A percentile compares a stretch with the other conserved stretches of the same genome.
These are phyloP conservation scores for Tinamus major DNA, from an alignment of 2,797 vertebrate genomes.

Conservation along the genomic window DNA sequence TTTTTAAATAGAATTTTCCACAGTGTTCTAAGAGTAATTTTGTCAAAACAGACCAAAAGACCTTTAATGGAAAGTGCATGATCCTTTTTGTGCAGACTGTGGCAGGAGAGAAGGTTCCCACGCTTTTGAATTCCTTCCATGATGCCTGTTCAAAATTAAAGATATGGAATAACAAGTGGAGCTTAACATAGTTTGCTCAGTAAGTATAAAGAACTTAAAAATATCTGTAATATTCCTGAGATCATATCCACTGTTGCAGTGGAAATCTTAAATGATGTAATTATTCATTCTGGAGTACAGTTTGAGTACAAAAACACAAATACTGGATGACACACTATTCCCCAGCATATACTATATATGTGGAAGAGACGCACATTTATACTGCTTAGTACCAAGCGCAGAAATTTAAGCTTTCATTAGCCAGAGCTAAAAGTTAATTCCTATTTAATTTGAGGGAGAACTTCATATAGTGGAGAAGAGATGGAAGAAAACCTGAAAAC, in stretches of 20 bases:
- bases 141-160: not conserved
- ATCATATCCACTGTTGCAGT: not conserved
- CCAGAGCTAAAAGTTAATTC: not conserved
- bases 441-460: not conserved
- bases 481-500: not conserved
- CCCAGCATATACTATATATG: rapidly evolving
- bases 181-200: not conserved
- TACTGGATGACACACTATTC: not conserved
- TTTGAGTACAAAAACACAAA: not conserved
- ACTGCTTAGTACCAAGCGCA: not conserved
- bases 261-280: not conserved
- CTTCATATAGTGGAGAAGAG: not conserved
- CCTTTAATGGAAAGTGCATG: not conserved
- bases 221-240: not conserved
- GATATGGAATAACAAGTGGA: not conserved
- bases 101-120: not conserved
- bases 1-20: not conserved
- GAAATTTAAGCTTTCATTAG: not conserved
- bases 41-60: not conserved
- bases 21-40: not conserved
- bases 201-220: not conserved
- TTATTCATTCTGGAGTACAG: not conserved
- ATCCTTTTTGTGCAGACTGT: not conserved
- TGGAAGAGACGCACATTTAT: not conserved
- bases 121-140: not conserved